Percentiles rank a stretch among this genome's conserved stretches.
Conservation (phyloP, 2,113 vertebrate genomes). For the Charadrius vociferus region DNA sequence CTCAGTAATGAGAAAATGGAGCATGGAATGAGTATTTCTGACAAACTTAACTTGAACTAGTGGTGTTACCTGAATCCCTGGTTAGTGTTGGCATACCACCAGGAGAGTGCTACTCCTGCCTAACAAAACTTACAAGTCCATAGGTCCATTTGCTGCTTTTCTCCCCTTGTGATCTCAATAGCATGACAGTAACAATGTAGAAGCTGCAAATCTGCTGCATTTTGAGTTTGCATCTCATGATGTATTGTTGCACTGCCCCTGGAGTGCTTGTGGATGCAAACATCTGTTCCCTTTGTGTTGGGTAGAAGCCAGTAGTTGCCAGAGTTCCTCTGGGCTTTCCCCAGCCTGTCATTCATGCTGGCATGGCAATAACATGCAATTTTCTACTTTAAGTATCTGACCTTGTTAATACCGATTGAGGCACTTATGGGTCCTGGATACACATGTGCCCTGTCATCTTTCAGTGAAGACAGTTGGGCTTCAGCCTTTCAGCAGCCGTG, state of each 20-base stretch:
- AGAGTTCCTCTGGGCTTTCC: neutral
- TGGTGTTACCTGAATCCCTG: neutral
- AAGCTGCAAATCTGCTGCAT: neutral
- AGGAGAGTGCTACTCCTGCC: neutral
- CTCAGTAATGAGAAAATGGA: neutral
- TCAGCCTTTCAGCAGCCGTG: slow-evolving; percentile 22
- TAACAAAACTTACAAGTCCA: neutral
- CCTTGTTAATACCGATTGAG: neutral
- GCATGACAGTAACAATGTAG: neutral
- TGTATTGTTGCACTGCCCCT: neutral
- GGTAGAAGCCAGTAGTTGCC: neutral
- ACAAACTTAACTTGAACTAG: neutral
- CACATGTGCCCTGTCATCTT: neutral
- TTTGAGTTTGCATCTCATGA: neutral
- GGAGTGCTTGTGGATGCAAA: neutral
- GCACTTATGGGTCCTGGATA: neutral
- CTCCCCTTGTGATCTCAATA: neutral
- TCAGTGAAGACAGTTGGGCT: neutral
- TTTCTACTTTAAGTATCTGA: neutral
- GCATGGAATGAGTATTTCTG: neutral
- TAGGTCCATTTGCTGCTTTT: neutral
- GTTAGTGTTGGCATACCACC: neutral
- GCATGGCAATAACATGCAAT: neutral
- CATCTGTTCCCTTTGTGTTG: neutral
- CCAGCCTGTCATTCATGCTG: neutral